Percentiles rank a stretch among this genome's conserved stretches.
These are phyloP conservation scores for Podarcis lilfordi DNA, from an alignment of 2,797 vertebrate genomes.

Conservation along the genomic window DNA sequence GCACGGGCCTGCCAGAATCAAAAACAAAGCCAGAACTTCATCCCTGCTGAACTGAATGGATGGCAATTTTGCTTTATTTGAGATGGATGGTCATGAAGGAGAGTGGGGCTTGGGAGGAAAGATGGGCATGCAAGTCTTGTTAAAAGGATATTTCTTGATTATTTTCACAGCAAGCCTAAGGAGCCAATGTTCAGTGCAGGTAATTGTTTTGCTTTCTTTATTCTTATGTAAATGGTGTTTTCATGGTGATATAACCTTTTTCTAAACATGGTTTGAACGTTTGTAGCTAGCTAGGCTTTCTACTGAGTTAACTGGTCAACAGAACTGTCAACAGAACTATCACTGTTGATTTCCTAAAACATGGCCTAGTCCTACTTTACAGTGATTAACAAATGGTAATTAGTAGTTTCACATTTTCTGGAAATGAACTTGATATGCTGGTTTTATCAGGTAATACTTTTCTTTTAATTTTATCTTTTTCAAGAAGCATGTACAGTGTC, in stretches of 20 bases:
- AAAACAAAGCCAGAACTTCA: neutral
- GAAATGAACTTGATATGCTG: neutral
- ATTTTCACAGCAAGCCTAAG: slow-evolving; percentile 93
- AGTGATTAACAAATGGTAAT: neutral
- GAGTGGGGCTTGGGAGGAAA: neutral
- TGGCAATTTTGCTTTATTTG: neutral
- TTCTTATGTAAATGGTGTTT: neutral
- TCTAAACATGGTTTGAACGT: neutral
- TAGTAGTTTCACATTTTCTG: neutral
- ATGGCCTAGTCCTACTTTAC: neutral
- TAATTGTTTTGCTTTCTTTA: slow-evolving; percentile 75
- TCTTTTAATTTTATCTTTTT: too few species aligned
- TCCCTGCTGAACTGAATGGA: neutral
- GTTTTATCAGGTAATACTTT: too few species aligned
- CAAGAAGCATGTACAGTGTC: too few species aligned
- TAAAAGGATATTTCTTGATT: slow-evolving; percentile 54
- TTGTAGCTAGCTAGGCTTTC: neutral
- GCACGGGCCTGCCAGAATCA: neutral
- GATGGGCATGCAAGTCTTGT: neutral
- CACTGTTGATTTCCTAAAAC: neutral
- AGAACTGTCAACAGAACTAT: neutral
- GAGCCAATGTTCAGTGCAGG: slow-evolving; percentile 97
- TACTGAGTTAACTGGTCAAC: neutral
- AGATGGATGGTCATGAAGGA: neutral
- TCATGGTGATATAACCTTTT: neutral